Percentiles rank a stretch among this genome's conserved stretches.
phyloP scores from a whole-genome alignment of 2,888 invertebrate genomes.

The Hetaerina titia region DNA sequence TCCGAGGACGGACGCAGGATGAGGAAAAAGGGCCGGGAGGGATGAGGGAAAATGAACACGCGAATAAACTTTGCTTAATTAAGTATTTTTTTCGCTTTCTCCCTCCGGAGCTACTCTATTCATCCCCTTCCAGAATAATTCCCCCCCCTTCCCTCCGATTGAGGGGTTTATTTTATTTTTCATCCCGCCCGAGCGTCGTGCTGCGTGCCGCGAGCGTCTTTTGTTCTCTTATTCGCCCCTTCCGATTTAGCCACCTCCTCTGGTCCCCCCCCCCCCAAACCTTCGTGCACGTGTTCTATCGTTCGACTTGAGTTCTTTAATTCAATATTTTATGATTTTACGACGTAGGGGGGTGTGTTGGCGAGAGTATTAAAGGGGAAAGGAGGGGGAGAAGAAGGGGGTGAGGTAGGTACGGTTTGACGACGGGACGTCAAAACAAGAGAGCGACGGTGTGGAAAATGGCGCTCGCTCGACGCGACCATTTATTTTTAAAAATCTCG shows the following conservation, averaged over 20 bases:
- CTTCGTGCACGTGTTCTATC: not conserved
- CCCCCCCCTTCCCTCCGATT: too few species aligned
- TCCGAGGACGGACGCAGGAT: too few species aligned
- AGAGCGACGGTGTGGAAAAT: too few species aligned
- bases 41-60: not conserved
- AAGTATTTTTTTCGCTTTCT: not conserved
- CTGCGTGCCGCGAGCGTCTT: not conserved
- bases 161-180: too few species aligned
- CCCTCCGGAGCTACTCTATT: not conserved
- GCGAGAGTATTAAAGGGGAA: not conserved
- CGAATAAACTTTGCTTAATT: slow-evolving; percentile 5
- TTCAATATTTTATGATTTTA: not conserved
- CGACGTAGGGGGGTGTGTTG: not conserved
- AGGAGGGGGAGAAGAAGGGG: not conserved
- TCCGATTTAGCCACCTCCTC: not conserved
- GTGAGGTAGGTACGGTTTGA: too few species aligned
- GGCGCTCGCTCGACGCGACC: too few species aligned
- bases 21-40: not conserved
- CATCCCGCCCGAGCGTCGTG: not conserved
- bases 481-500: too few species aligned
- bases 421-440: too few species aligned
- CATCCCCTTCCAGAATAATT: too few species aligned
- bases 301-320: not conserved
- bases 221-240: not conserved
- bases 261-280: not conserved